phyloP scores from a whole-genome alignment of 1,140 invertebrate genomes.

The Psix sp. region DNA sequence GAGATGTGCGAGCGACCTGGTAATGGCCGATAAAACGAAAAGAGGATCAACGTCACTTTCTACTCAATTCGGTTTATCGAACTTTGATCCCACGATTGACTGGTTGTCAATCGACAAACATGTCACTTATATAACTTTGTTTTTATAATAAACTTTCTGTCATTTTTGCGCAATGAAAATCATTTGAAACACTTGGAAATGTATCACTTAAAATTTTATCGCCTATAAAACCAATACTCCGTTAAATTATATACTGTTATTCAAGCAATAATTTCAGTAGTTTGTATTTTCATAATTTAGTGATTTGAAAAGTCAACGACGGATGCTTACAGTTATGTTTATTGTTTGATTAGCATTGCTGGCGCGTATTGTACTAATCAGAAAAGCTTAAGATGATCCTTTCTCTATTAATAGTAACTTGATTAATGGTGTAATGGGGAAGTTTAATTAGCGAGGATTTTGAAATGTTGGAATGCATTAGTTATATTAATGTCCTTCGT shows the following conservation, averaged over 20 bases:
- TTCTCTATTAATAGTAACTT: background rate
- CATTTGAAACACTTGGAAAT: no score
- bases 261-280: constrained; percentile 16
- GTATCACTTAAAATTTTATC: constrained; percentile 31
- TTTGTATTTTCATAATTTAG: constrained; percentile 14
- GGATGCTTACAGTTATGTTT: constrained; percentile 1
- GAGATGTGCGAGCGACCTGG: no score
- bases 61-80: no score
- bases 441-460: constrained; percentile 4
- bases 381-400: background rate
- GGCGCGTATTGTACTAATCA: background rate
- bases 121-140: no score
- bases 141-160: no score
- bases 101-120: no score
- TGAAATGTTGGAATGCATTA: constrained; percentile 7
- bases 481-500: constrained; percentile 30
- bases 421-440: background rate
- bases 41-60: no score
- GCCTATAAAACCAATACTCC: constrained; percentile 38
- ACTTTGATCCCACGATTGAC: no score
- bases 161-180: no score
- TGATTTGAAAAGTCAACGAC: constrained; percentile 16
- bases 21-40: no score
- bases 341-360: constrained; percentile 8
- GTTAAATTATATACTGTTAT: constrained; percentile 35